Conservation (phyloP, 2,113 vertebrate genomes). For the Seriola dumerili region DNA sequence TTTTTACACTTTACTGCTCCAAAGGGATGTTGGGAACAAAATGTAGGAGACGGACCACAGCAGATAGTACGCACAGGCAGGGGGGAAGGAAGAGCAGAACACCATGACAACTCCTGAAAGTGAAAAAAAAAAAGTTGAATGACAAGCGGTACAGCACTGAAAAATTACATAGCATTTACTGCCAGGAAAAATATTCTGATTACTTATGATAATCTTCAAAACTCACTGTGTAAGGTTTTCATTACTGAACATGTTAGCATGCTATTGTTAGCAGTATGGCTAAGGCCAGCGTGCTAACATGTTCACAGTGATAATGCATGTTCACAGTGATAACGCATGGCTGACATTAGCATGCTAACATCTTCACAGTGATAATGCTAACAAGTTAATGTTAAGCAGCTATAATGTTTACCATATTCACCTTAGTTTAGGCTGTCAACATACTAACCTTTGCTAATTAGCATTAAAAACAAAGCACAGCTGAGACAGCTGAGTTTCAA, state of each 20-base stretch:
- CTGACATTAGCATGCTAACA: too few species aligned
- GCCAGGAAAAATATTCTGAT: not conserved
- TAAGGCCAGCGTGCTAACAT: too few species aligned
- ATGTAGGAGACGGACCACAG: conserved; percentile 94
- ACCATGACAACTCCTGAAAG: conserved; percentile 86
- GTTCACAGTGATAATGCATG: too few species aligned
- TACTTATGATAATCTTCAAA: not conserved
- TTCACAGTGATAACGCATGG: too few species aligned
- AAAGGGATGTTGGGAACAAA: conserved; percentile 89
- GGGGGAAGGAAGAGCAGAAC: conserved; percentile 84
- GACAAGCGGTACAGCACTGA: not conserved
- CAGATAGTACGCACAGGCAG: conserved; percentile 91
- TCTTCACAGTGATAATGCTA: too few species aligned
- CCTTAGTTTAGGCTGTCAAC: not conserved
- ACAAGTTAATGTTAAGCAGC: too few species aligned
- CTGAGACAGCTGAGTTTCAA: too few species aligned
- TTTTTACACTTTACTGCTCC: conserved; percentile 87
- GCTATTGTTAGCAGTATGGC: too few species aligned
- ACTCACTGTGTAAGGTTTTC: not conserved
- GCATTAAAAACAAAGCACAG: too few species aligned
- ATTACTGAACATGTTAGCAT: not conserved
- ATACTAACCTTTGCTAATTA: not conserved
- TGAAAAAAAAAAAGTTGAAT: not conserved
- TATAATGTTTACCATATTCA: too few species aligned
- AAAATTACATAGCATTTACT: conserved; percentile 4